Base-by-base conservation (phyloP, 2,797 vertebrate species). In the Eulemur coronatus region DNA sequence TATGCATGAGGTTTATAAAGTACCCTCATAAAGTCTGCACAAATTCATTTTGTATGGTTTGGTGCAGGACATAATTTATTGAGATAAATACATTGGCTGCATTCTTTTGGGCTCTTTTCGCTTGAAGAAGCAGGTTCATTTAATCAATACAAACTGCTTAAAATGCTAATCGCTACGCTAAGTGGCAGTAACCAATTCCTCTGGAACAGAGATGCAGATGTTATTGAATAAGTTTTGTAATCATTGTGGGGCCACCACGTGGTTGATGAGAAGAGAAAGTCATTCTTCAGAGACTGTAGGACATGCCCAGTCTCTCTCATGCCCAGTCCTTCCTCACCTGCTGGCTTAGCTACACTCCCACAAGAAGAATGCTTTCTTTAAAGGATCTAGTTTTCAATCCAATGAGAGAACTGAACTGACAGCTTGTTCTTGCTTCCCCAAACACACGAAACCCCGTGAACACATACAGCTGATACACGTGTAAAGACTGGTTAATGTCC, bases 61-160 rank as follows among this genome's bases (percentile, higher is more conserved):
- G 17, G 28, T 15, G 59, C 50, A 55, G 33, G 57, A 84, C 61
- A 11, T n/a, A 8, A 63, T 28, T 91, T 0, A 9, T 8, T 14
- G 70, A 90, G 63, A 94, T 84, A 26, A 84, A 2, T 17, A 35
- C 30, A 17, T 33, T 43, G 15, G 15, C 50, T 43, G 24, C 52
- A 12, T 12, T 95, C 95, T 84, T 84, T 5, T 63, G 52, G 57
- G 48, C 26, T 72, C 94, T 30, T 96, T 86, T 78, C 17, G n/a
- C 70, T 88, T 75, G 67, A 70, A n/a, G 75, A 96, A 96, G 75
- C 24, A 72, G 67, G 63, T 91, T 88, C 28, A 35, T 50, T 55
- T 59, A 50, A 93, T 89, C 84, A 61, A 79, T 76, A 82, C 63
- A 84, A 90, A 92, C 73, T 65, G 65, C 78, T 75, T 78, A 91